Percentiles rank a stretch among this genome's conserved stretches.
phyloP scores from a whole-genome alignment of 2,797 vertebrate genomes.

The Eurystomus glaucurus region DNA sequence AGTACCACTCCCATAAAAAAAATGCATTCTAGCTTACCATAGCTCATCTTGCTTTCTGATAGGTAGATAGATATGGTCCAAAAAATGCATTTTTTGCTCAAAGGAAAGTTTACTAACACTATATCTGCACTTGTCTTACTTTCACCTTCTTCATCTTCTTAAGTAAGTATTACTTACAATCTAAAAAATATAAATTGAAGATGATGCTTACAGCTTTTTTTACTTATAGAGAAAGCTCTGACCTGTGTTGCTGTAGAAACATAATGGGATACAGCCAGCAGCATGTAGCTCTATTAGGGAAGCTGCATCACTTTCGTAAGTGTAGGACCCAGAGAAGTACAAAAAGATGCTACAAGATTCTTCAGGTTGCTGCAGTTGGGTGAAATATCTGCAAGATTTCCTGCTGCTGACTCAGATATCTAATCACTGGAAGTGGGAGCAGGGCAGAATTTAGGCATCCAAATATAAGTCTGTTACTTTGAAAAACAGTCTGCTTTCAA shows the following conservation, averaged over 20 bases:
- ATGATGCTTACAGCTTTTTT: neutral
- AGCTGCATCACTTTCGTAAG: neutral
- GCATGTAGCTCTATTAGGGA: neutral
- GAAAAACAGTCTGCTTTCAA: neutral
- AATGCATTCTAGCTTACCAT: neutral
- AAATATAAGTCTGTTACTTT: neutral
- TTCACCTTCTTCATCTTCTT: neutral
- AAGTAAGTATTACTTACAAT: neutral
- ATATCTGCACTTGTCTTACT: neutral
- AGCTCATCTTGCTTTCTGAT: neutral
- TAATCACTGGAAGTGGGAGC: neutral
- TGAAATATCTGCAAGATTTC: neutral
- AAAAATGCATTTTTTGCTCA: neutral
- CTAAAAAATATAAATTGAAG: neutral
- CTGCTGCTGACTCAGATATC: neutral
- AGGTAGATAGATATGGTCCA: neutral
- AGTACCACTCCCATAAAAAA: neutral
- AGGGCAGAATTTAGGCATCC: neutral
- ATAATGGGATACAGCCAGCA: neutral
- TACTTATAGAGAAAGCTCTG: neutral
- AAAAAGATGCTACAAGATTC: rapidly evolving
- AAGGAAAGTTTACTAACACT: neutral
- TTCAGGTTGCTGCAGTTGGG: neutral
- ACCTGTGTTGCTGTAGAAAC: neutral
- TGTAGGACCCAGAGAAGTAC: neutral